Conservation (phyloP, 1,140 invertebrate genomes). For the Charaxes varanes region DNA sequence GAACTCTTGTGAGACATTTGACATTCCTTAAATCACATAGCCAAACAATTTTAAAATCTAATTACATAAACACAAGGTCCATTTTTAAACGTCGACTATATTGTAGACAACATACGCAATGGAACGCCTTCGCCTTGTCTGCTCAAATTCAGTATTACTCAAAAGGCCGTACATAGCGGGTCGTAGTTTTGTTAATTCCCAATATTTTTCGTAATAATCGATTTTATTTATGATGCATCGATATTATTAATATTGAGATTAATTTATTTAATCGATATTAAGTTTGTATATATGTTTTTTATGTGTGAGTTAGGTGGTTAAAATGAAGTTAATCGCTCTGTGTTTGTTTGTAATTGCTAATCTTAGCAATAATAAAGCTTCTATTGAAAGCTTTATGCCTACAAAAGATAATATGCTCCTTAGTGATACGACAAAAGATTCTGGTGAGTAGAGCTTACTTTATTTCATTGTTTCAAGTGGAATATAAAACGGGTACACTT, state of each 20-base stretch:
- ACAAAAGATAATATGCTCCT: slow-evolving; percentile 35
- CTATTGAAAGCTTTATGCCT: slow-evolving; percentile 47
- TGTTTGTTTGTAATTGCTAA: slow-evolving; percentile 47
- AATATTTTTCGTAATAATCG: not conserved
- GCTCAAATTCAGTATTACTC: slow-evolving; percentile 5
- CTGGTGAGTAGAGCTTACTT: slow-evolving; percentile 32
- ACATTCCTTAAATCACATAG: too few relatives aligned
- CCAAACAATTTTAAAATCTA: too few relatives aligned
- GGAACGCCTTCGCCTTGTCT: slow-evolving; percentile 3
- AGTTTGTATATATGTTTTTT: not conserved
- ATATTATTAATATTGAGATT: not conserved
- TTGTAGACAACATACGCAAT: too few relatives aligned
- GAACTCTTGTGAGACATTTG: too few relatives aligned
- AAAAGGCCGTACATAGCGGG: slow-evolving; percentile 5
- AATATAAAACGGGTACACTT: too few relatives aligned
- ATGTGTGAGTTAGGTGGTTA: slow-evolving; percentile 8
- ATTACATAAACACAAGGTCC: too few relatives aligned
- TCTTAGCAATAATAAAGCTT: slow-evolving; percentile 57
- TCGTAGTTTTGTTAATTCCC: not conserved
- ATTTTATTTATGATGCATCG: not conserved
- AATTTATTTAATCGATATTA: not conserved
- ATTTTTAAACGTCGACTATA: too few relatives aligned
- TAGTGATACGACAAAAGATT: slow-evolving; percentile 47
- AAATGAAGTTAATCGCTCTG: slow-evolving; percentile 54
- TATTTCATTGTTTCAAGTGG: too few relatives aligned